These are phyloP conservation scores for Apoderus coryli DNA, from an alignment of 2,888 invertebrate genomes.

Conservation along the genomic window DNA sequence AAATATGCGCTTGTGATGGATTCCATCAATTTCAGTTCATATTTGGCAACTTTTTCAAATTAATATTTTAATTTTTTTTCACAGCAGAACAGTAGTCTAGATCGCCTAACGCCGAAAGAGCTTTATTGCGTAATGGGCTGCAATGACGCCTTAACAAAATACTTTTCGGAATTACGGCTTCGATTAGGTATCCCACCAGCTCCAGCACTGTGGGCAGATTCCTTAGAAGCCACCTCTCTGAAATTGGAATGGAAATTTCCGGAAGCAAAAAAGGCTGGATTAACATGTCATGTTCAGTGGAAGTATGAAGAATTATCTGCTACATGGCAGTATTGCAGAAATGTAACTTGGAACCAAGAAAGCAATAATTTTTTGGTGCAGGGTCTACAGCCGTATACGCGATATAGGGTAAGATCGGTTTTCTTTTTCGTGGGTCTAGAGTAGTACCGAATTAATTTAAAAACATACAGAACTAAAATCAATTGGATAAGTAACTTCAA, in stretches of 20 bases:
- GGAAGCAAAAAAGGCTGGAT: conserved; percentile 39
- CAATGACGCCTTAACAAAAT: conserved; percentile 61
- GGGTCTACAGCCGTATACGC: conserved; percentile 73
- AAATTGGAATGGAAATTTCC: conserved; percentile 59
- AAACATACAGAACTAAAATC: too few species aligned
- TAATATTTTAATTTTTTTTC: too few species aligned
- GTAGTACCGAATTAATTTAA: too few species aligned
- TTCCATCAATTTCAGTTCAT: too few species aligned
- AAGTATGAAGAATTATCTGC: conserved; percentile 53
- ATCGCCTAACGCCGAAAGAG: conserved; percentile 51
- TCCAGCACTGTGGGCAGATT: conserved; percentile 65
- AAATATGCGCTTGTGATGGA: too few species aligned
- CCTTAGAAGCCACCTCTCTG: conserved; percentile 61
- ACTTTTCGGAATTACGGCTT: conserved; percentile 52
- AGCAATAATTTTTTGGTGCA: conserved; percentile 52
- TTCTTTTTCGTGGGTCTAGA: too few species aligned
- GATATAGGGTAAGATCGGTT: conserved; percentile 58
- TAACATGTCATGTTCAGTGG: conserved; percentile 58
- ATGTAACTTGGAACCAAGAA: conserved; percentile 47
- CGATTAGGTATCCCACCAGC: conserved; percentile 55
- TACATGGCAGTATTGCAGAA: conserved; percentile 72
- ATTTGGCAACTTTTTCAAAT: too few species aligned
- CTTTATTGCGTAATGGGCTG: conserved; percentile 72
- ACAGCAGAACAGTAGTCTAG: conserved; percentile 57
- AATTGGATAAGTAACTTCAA: too few species aligned